Evolutionary conservation across 92 coral and sea anemone genomes (phyloP).

Genomic region (Porites cylindrica): DNA sequence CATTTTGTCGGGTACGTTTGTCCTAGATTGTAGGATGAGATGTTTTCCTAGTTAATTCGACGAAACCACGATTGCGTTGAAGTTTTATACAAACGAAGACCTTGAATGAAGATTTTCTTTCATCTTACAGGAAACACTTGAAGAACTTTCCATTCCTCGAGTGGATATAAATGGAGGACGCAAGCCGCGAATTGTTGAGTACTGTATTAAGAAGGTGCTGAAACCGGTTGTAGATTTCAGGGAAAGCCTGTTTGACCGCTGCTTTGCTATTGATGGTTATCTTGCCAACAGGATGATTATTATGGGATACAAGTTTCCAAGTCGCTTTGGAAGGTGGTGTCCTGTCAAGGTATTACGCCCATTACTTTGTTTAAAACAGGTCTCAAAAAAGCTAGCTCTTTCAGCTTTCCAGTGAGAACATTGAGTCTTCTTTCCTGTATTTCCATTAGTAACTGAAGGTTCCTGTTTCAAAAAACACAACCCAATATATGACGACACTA

Average conservation of each 20-base stretch:
- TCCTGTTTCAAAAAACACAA: too few relatives aligned
- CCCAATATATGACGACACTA: too few relatives aligned
- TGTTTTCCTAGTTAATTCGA: too few relatives aligned
- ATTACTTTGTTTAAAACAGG: neutral
- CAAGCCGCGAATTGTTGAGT: conserved; percentile 95
- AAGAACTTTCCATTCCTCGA: conserved; percentile 91
- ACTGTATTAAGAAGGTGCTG: conserved; percentile 82
- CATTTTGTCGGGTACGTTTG: too few relatives aligned
- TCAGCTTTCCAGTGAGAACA: too few relatives aligned
- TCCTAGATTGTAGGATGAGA: too few relatives aligned
- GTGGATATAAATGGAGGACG: conserved; percentile 94
- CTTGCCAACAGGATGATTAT: conserved; percentile 91
- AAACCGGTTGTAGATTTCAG: conserved; percentile 93
- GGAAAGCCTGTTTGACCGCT: conserved; percentile 94
- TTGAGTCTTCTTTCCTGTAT: too few relatives aligned
- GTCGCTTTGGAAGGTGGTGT: conserved; percentile 99
- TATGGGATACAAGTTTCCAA: conserved; percentile 93
- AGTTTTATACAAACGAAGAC: neutral
- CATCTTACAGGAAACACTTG: conserved; percentile 85
- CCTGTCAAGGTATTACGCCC: conserved; percentile 88
- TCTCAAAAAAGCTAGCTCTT: neutral
- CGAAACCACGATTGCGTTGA: neutral
- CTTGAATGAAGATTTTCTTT: neutral
- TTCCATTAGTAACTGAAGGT: too few relatives aligned
- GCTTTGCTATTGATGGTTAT: conserved; percentile 80